Evolutionary conservation across 2,113 vertebrate genomes (phyloP).

Genomic region (Pedionomus torquatus): DNA sequence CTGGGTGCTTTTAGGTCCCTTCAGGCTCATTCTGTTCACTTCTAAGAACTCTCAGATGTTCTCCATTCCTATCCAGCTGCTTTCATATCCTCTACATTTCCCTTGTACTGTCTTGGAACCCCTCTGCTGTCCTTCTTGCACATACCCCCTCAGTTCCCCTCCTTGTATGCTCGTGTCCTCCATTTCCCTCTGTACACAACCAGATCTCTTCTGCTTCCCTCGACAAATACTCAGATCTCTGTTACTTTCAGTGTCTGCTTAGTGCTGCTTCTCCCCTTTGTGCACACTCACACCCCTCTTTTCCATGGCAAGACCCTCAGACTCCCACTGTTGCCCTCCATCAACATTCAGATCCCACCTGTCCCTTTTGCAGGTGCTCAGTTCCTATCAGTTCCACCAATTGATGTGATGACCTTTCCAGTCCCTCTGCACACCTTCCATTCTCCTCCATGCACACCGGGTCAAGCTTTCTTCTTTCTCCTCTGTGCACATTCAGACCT

Average conservation of each 20-base stretch:
- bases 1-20: neutral
- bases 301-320: neutral
- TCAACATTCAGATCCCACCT: fast-evolving
- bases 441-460: neutral
- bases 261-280: neutral
- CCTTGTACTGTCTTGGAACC: neutral
- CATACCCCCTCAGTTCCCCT: neutral
- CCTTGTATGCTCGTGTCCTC: neutral
- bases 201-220: neutral
- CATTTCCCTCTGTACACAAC: neutral
- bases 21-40: neutral
- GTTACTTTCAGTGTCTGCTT: neutral
- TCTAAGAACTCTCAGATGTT: neutral
- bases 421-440: fast-evolving
- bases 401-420: neutral
- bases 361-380: neutral
- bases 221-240: neutral
- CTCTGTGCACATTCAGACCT: neutral
- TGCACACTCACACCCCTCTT: neutral
- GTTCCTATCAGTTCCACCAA: neutral
- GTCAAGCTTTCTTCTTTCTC: neutral
- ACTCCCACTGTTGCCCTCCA: neutral
- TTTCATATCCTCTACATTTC: neutral
- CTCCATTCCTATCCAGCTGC: neutral
- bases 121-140: neutral